Conservation (phyloP, 2,888 invertebrate genomes). For the Chydorus sphaericus region DNA sequence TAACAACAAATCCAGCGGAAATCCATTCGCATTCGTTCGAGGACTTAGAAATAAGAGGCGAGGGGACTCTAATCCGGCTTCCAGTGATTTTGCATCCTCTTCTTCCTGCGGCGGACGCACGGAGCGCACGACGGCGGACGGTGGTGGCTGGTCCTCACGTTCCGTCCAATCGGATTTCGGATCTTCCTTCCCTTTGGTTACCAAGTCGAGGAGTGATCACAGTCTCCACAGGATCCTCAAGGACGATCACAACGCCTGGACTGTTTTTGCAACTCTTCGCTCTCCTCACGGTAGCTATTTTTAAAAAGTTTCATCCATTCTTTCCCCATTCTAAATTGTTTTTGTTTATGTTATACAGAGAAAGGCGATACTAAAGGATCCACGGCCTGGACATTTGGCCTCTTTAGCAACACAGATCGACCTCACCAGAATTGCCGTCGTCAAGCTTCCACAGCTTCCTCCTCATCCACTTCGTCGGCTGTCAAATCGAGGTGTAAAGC, state of each 20-base stretch:
- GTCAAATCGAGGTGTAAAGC: background rate
- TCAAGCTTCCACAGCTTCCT: background rate
- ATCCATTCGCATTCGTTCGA: constrained; percentile 11
- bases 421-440: background rate
- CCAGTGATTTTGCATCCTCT: background rate
- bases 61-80: background rate
- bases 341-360: background rate
- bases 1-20: background rate
- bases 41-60: background rate
- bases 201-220: constrained; percentile 22
- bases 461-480: background rate
- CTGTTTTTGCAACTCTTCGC: constrained; percentile 6
- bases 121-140: background rate
- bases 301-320: background rate
- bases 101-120: background rate
- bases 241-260: constrained; percentile 9
- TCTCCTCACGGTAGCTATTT: background rate
- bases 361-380: constrained; percentile 1
- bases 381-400: constrained; percentile 11
- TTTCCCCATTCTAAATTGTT: background rate
- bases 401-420: constrained; percentile 1
- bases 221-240: constrained; percentile 21
- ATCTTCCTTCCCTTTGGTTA: background rate
- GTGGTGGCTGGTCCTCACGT: background rate
- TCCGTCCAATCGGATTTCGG: background rate